Base-by-base conservation (phyloP, 2,888 invertebrate species). In the Subacronicta megacephala region DNA sequence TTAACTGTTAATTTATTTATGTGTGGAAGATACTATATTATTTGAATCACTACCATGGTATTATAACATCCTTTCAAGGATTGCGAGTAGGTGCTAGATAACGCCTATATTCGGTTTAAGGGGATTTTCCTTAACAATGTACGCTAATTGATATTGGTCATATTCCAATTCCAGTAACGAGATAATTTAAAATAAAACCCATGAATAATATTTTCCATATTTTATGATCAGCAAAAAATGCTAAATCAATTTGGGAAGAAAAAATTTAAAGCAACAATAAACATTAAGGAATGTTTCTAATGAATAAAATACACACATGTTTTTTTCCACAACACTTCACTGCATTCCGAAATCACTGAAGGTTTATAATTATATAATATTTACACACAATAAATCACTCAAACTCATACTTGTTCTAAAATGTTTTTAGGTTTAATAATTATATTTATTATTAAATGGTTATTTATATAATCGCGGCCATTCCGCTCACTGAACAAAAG, bases 401-500 rank as follows among this genome's bases (percentile, higher is more conserved):
- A 33, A 40, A 54, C 12, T 15, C 63, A 63, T 47, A 40, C n/a
- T 62, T 0, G 1, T 15, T 26, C 5, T 18, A 31, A 15, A 35
- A 51, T 42, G 16, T 38, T 31, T 1, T 7, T 18, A 15, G n/a
- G n/a, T n/a, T n/a, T n/a, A 44, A 51, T 12, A 50, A 35, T 56
- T 35, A 31, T 40, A 26, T n/a, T n/a, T n/a, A 26, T 26, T 50
- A 33, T 36, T 17, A 16, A 20, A 10, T 26, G 10, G 16, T 40
- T 15, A 53, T 52, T 55, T 31, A 58, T 38, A 42, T 58, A 43
- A 35, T 46, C 35, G 57, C 75, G 64, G 64, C 66, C 73, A 75
- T 72, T 59, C 76, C 60, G 62, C 44, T 70, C 72, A 59, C 69
- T 60, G 60, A 62, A 64, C 72, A 63, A 47, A 46, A 70, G 50